phyloP scores from a whole-genome alignment of 1,140 invertebrate genomes.

The Doryteuthis pealeii region DNA sequence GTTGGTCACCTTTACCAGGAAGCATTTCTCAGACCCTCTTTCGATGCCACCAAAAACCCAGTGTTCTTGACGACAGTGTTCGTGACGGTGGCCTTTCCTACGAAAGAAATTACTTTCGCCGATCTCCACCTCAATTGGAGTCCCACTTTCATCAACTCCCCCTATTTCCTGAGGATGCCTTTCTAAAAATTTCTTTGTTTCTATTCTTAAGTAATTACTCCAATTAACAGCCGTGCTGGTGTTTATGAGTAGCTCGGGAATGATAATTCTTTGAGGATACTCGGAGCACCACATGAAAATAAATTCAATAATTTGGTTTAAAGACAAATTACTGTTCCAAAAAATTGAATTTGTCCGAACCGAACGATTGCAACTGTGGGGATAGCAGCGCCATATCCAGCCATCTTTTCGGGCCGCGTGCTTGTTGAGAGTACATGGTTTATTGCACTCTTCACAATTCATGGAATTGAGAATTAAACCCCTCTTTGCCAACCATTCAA shows the following conservation, averaged over 20 bases:
- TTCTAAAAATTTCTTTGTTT: slow-evolving; percentile 13
- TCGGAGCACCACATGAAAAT: background rate
- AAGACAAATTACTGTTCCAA: too few species aligned
- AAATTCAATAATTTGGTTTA: too few species aligned
- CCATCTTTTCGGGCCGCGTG: background rate
- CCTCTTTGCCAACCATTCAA: background rate
- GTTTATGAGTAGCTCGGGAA: background rate
- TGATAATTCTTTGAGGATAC: slow-evolving; percentile 9
- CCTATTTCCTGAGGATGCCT: background rate
- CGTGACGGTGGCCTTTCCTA: slow-evolving; percentile 30
- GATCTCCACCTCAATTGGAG: slow-evolving; percentile 20
- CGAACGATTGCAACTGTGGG: background rate
- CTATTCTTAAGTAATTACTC: slow-evolving; percentile 5
- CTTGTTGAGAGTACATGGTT: background rate
- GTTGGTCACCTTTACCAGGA: slow-evolving; percentile 21
- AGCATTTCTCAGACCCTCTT: slow-evolving; percentile 19
- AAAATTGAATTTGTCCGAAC: background rate
- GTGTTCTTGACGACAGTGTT: slow-evolving; percentile 19
- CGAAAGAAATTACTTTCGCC: slow-evolving; percentile 29
- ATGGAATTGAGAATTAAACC: background rate
- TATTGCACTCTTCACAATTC: background rate
- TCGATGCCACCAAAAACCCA: slow-evolving; percentile 31
- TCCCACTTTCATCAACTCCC: too few species aligned
- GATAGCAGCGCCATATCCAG: background rate
- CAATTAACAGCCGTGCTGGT: slow-evolving; percentile 12